phyloP scores from a whole-genome alignment of 2,797 vertebrate species.

The Peromyscus melanophrys region DNA sequence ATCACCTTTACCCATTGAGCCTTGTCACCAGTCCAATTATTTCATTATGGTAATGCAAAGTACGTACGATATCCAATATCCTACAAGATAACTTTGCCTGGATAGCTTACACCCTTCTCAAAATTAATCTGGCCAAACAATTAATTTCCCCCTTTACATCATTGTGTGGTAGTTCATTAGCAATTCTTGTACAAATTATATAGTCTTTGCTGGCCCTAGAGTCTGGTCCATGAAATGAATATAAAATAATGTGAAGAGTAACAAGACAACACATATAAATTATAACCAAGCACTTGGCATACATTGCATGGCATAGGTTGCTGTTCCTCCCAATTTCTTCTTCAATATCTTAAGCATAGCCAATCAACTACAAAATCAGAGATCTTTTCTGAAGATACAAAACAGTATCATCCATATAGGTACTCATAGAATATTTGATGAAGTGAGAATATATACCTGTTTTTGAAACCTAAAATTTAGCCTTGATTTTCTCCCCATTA shows the following conservation, averaged over 20 bases:
- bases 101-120: neutral
- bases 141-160: neutral
- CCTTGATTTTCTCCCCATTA: neutral
- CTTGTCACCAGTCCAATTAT: neutral
- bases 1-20: neutral
- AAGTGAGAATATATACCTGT: neutral
- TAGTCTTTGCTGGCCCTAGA: neutral
- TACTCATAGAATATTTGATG: constrained; percentile 2
- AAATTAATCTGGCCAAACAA: neutral
- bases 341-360: neutral
- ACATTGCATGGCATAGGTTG: neutral
- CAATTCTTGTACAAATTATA: neutral
- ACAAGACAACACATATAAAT: neutral
- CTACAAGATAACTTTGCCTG: neutral
- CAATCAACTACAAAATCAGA: neutral
- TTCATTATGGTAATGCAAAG: neutral
- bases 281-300: neutral
- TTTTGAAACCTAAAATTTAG: neutral
- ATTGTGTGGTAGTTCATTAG: neutral
- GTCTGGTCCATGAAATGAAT: neutral
- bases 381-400: neutral
- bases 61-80: neutral
- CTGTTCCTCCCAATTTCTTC: neutral
- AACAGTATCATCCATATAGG: neutral
- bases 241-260: neutral